These are phyloP conservation scores for Campoletis sonorensis DNA, from an alignment of 1,140 invertebrate species.

Conservation along the genomic window DNA sequence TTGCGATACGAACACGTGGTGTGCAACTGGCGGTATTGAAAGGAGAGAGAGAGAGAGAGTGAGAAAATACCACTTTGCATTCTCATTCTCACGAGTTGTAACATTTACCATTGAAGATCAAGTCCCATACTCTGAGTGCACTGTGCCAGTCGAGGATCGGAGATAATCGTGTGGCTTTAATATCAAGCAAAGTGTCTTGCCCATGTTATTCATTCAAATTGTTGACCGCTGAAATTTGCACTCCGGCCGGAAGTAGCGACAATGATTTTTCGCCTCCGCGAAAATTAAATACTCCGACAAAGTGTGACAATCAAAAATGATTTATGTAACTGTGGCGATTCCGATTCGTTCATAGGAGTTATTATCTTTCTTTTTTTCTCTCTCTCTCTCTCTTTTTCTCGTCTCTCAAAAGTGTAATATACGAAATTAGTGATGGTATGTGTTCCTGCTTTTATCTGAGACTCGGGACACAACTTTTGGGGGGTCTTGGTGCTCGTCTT, in stretches of 20 bases:
- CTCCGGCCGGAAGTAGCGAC: background rate
- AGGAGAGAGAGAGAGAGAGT: background rate
- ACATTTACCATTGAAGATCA: background rate
- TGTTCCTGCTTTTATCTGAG: slow-evolving; percentile 72
- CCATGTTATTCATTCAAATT: background rate
- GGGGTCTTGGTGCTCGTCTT: slow-evolving; percentile 64
- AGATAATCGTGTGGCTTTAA: background rate
- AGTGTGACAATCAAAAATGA: background rate
- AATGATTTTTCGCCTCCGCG: slow-evolving; percentile 20
- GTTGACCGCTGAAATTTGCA: too few species aligned
- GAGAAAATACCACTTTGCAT: slow-evolving; percentile 11
- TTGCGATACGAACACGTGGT: slow-evolving; percentile 47
- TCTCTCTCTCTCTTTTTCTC: background rate
- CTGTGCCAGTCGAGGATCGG: slow-evolving; percentile 9
- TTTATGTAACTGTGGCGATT: background rate
- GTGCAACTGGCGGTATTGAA: slow-evolving; percentile 49
- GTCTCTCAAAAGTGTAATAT: slow-evolving; percentile 38
- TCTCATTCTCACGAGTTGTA: slow-evolving; percentile 34
- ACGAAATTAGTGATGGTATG: slow-evolving; percentile 65
- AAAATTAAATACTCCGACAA: background rate
- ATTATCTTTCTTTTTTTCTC: background rate
- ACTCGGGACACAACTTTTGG: slow-evolving; percentile 65
- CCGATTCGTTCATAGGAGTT: background rate
- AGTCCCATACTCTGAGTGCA: slow-evolving; percentile 26
- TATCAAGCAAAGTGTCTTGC: background rate